These are phyloP conservation scores for Metalampra italica DNA, from an alignment of 2,888 invertebrate genomes.

Conservation along the genomic window DNA sequence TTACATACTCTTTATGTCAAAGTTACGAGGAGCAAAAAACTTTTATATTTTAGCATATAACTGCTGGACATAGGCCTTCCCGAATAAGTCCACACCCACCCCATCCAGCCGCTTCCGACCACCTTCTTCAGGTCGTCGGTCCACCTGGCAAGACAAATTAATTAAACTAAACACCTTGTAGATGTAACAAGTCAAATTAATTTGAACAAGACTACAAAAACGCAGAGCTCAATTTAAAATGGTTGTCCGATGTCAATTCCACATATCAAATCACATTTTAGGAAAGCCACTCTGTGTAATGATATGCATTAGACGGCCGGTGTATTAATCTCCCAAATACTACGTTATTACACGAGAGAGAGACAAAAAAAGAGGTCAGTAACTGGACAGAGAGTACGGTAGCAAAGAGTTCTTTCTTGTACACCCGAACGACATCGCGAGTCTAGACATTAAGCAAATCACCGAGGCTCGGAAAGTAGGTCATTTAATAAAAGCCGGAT, in stretches of 20 bases:
- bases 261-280: slow-evolving; percentile 26
- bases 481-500: no score
- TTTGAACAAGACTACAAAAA: no score
- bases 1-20: no score
- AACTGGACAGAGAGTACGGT: slow-evolving; percentile 65
- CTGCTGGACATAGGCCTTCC: no score
- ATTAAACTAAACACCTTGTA: neutral
- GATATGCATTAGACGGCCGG: slow-evolving; percentile 65
- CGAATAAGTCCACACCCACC: no score
- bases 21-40: no score
- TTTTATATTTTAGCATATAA: no score
- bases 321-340: slow-evolving; percentile 66
- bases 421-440: slow-evolving; percentile 26
- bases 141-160: no score
- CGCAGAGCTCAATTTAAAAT: neutral
- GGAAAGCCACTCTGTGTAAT: slow-evolving; percentile 64
- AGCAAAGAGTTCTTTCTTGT: slow-evolving; percentile 30
- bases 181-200: no score
- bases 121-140: no score
- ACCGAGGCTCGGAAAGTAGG: no score
- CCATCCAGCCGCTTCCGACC: no score
- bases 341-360: slow-evolving; percentile 50
- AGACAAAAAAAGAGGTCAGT: slow-evolving; percentile 64
- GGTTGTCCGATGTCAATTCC: neutral
- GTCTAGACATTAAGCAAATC: slow-evolving; percentile 10